Evolutionary conservation across 2,113 vertebrate species (phyloP), one percentile per base, ranked within the genome.

Genomic region (Microcebus jonahi): DNA sequence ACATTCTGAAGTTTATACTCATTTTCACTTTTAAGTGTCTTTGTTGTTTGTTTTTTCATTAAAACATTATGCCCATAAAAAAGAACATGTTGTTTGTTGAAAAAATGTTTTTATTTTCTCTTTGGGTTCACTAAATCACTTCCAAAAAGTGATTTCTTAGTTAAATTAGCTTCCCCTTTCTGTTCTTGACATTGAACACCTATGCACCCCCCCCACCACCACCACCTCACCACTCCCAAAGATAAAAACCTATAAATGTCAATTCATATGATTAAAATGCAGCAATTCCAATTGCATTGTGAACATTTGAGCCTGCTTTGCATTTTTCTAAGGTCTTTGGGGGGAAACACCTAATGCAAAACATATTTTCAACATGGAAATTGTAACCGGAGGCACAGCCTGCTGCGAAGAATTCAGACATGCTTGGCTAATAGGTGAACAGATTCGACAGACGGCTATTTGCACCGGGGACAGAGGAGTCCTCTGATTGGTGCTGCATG

Each of bases 241-340:
- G n/a, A 53, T 86, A 75, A 96, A 61, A 55, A 6, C 20, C 36
- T 53, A 42, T 27, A 71, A 83, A 57, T 48, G 68, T 48, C 59
- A 25, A 39, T 88, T 85, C 55, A 45, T 45, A 17, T 11, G 29
- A 90, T 76, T 57, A 90, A 88, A 45, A 94, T 48, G 29, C 14
- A 34, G 18, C 18, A 17, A 76, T 86, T 89, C 75, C 67, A 79
- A 57, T n/a, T 25, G 42, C 59, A 86, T 14, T 50, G 7, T 34
- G 48, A 82, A 34, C 34, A 36, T 65, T 42, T 45, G 50, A 91
- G 45, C 50, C n/a, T 76, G 57, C 42, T 91, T 88, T 71, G 21
- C n/a, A 73, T 88, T 93, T 85, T 94, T 88, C 77, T 57, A 67
- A 88, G 75, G 73, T 85, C 36, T 36, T 95, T 86, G 63, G 21